Evolutionary conservation across 2,113 vertebrate species (phyloP), one percentile per base, ranked within the genome.

Genomic region (Pseudorhombus dupliciocellatus): DNA sequence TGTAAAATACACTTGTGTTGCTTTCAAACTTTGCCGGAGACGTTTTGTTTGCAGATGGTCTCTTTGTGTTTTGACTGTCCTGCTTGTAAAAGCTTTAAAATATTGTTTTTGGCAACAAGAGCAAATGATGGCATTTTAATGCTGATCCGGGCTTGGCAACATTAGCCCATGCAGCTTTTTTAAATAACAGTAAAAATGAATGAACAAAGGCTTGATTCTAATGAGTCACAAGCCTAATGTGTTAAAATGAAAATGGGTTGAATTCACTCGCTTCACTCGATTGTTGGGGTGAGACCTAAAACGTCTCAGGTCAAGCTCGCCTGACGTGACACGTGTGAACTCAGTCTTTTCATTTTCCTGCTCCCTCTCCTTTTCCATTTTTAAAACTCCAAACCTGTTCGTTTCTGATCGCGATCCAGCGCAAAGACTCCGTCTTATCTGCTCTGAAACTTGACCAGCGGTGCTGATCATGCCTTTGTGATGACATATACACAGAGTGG

Each of bases 401-500:
- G n/a, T 63, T 83, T 70, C 31, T 79, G 51, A 77, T 80, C 37
- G 16, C 20, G 24, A 80, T 76, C 67, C 68, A 68, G 52, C 67
- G 50, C 20, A 37, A 66, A 71, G 79, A 20, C 59, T 59, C 18
- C 54, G 64, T 83, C 84, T 89, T 90, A 89, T 90, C 89, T 77
- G 80, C 4, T 52, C 73, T 83, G 87, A 88, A 89, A 89, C 80
- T 69, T 77, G 79, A 87, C 75, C 82, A 73, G 63, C 69, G 62
- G 74, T 46, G 80, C 84, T 73, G 22, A 87, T 88, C 84, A 84
- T 91, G 73, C 88, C 84, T 90, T 76, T 80, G 82, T 53, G 85
- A 87, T 90, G 88, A 91, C 89, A 90, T 73, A 90, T 71, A 70
- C 40, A 65, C 75, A 40, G 25, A 85, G 85, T 89, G 89, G 89